Conservation (phyloP, 2,888 invertebrate genomes). For the Amblyteles armatorius region DNA sequence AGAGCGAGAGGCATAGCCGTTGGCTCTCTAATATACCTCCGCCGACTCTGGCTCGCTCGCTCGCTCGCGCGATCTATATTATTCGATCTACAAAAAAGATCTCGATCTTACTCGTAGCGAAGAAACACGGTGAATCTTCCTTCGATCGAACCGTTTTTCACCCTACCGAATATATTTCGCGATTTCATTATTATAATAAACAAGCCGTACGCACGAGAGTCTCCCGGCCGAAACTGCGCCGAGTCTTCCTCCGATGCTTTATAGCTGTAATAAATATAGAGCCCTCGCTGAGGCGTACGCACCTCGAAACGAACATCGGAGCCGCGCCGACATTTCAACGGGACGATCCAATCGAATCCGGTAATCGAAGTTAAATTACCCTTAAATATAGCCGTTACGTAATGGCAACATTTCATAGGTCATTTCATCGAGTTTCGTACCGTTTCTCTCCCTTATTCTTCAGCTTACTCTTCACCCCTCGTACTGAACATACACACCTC, state of each 20-base stretch:
- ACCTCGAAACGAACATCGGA: conserved; percentile 14
- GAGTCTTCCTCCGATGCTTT: conserved; percentile 41
- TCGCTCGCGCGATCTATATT: conserved; percentile 56
- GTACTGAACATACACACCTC: conserved; percentile 2
- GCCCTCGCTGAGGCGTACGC: conserved; percentile 1
- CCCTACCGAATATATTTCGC: conserved; percentile 47
- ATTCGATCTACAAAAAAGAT: conserved; percentile 61
- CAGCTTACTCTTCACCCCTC: conserved; percentile 36
- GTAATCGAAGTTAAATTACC: conserved; percentile 63
- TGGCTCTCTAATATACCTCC: conserved; percentile 39
- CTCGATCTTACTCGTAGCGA: conserved; percentile 45
- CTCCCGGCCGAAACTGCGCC: background rate
- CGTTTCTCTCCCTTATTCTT: conserved; percentile 3
- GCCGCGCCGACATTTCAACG: conserved; percentile 28
- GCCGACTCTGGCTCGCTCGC: conserved; percentile 8
- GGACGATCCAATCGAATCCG: conserved; percentile 53
- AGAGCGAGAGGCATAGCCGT: conserved; percentile 46
- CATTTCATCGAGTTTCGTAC: conserved; percentile 55
- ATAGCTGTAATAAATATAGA: conserved; percentile 49
- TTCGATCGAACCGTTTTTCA: conserved; percentile 42
- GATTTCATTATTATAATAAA: conserved; percentile 55
- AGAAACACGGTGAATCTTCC: conserved; percentile 38
- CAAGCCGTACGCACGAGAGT: conserved; percentile 17
- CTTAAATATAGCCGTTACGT: conserved; percentile 65
- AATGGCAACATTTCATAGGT: conserved; percentile 61